Evolutionary conservation across 53 echinoderm and acorn worm species (phyloP).

Genomic region (Arbacia lixula): DNA sequence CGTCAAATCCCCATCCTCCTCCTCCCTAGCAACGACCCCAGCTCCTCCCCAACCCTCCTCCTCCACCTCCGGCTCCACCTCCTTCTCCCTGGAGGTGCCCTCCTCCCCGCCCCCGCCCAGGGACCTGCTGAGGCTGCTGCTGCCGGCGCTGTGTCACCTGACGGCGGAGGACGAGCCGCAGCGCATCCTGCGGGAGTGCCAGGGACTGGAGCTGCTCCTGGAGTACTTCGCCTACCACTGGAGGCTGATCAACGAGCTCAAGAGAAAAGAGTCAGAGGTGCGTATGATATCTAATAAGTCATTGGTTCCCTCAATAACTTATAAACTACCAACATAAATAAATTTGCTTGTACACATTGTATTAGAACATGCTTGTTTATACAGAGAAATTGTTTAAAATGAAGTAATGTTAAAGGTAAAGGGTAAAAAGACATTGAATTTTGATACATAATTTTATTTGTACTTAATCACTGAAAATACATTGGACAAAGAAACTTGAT

Average conservation of each 20-base stretch:
- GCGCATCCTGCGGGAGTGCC: slow-evolving; percentile 64
- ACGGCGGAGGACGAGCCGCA: slow-evolving; percentile 83
- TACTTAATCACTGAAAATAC: too few relatives aligned
- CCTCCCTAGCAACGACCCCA: not conserved
- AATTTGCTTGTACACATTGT: too few relatives aligned
- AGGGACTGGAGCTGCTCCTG: slow-evolving; percentile 71
- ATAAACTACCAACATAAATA: too few relatives aligned
- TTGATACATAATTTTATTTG: too few relatives aligned
- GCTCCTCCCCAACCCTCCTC: not conserved
- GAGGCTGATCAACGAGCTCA: slow-evolving; percentile 51
- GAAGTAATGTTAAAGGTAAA: too few relatives aligned
- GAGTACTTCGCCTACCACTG: slow-evolving; percentile 85
- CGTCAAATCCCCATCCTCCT: not conserved
- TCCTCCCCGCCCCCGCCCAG: slow-evolving; percentile 8
- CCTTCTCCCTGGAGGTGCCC: slow-evolving; percentile 2
- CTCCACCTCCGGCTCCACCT: not conserved
- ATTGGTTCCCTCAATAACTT: not conserved
- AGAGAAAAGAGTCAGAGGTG: slow-evolving; percentile 69
- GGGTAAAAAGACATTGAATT: too few relatives aligned
- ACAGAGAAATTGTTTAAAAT: too few relatives aligned
- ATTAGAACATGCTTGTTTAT: too few relatives aligned
- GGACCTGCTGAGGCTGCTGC: slow-evolving; percentile 80
- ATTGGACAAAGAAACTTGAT: too few relatives aligned
- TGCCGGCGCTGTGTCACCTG: slow-evolving; percentile 92
- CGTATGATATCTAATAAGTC: not conserved